Percentiles rank a stretch among this genome's conserved stretches.
phyloP scores from a whole-genome alignment of 2,113 vertebrate genomes.

The Brachyistius frenatus region DNA sequence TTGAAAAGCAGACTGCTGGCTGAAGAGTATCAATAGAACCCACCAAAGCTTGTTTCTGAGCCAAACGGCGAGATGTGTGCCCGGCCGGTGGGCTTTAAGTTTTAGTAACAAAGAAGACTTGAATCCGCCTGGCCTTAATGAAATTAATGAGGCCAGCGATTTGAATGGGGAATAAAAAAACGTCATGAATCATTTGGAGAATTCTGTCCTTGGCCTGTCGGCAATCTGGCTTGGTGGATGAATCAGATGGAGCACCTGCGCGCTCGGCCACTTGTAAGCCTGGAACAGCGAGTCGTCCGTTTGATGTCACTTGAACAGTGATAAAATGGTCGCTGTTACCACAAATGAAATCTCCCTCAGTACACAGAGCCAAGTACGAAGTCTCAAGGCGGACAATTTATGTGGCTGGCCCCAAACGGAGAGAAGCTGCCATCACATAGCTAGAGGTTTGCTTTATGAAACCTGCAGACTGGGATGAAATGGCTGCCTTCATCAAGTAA shows the following conservation, averaged over 20 bases:
- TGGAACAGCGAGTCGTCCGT: conserved; percentile 73
- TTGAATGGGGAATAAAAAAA: conserved; percentile 61
- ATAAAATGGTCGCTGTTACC: conserved; percentile 71
- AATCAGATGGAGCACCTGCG: conserved; percentile 80
- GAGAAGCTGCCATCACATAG: conserved; percentile 58
- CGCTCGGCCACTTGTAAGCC: conserved; percentile 74
- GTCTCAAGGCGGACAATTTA: conserved; percentile 74
- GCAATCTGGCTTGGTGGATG: conserved; percentile 67
- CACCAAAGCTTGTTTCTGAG: conserved; percentile 34
- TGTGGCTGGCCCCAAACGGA: conserved; percentile 70
- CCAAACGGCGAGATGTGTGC: conserved; percentile 38
- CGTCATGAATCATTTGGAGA: conserved; percentile 67
- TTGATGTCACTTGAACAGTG: conserved; percentile 79
- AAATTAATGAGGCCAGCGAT: conserved; percentile 74
- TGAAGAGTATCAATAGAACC: conserved; percentile 24
- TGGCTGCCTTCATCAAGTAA: conserved; percentile 26
- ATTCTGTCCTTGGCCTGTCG: conserved; percentile 69
- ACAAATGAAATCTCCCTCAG: conserved; percentile 73
- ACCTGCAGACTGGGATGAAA: conserved; percentile 54
- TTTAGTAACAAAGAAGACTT: conserved; percentile 66
- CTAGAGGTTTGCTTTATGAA: conserved; percentile 67
- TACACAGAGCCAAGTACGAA: conserved; percentile 67
- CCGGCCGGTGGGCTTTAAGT: conserved; percentile 53
- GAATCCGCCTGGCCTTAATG: conserved; percentile 67
- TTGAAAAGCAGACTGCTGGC: conserved; percentile 22